Conservation (phyloP, 2,888 invertebrate species). For the Agriopis leucophaearia region DNA sequence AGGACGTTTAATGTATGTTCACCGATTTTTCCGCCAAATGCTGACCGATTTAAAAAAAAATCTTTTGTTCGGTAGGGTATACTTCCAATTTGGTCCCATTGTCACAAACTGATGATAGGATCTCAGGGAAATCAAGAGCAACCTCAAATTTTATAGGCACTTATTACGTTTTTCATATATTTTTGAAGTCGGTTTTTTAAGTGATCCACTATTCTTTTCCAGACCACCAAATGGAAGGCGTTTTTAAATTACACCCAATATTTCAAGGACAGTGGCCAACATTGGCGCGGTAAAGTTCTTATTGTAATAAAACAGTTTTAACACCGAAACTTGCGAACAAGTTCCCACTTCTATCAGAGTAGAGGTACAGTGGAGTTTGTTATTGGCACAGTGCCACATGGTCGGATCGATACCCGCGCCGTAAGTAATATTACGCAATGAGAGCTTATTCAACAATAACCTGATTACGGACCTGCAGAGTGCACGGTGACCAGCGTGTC, state of each 20-base stretch:
- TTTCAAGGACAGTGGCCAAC: conserved; percentile 34
- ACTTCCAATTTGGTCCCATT: too few species aligned
- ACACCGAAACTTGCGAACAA: conserved; percentile 64
- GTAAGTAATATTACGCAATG: conserved; percentile 71
- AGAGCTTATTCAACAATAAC: conserved; percentile 63
- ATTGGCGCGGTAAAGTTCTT: conserved; percentile 49
- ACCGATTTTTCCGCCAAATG: too few species aligned
- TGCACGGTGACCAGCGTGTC: conserved; percentile 34
- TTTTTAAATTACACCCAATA: conserved; percentile 3
- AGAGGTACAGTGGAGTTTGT: conserved; percentile 66
- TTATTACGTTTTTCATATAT: too few species aligned
- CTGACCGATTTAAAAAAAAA: too few species aligned
- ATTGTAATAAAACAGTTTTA: conserved; percentile 63
- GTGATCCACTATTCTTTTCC: too few species aligned
- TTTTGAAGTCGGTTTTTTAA: too few species aligned
- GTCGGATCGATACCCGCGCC: conserved; percentile 73
- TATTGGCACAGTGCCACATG: conserved; percentile 80
- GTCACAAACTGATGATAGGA: too few species aligned
- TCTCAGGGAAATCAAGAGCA: too few species aligned
- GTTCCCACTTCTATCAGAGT: conserved; percentile 65
- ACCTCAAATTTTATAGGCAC: too few species aligned
- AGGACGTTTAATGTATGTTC: not conserved
- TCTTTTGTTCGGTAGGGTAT: too few species aligned
- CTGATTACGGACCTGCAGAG: conserved; percentile 48
- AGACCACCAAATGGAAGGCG: too few species aligned